Evolutionary conservation across 2,888 invertebrate species (phyloP), one percentile per base, ranked within the genome.

Genomic region (Parasteatoda lunata): DNA sequence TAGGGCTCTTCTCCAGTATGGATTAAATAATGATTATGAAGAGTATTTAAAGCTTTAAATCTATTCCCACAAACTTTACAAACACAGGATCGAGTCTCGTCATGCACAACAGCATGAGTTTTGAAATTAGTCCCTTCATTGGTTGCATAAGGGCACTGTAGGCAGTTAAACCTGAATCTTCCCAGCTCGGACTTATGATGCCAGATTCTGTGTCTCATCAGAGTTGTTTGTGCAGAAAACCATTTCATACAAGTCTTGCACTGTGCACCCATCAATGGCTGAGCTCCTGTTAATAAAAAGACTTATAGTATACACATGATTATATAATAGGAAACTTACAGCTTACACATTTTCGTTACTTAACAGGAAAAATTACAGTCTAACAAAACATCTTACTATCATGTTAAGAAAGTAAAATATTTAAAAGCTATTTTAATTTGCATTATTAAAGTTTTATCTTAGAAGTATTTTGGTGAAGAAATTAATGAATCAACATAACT

Each of bases 31-130:
- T 86, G 85, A 15, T 72, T 65, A 45, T 48, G 77, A 45, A 86
- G 75, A 59, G 65, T 80, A 65, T 11, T 76, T 65, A 51, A 8
- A 71, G 77, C 68, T 15, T 52, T 80, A 86, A 86, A 86, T 77
- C 85, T 86, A 71, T 86, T 86, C 7, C 80, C 80, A 72, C 85
- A 86, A n/a, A 45, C n/a, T 52, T 76, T 30, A 76, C 85, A 86
- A 4, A 48, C 9, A 48, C 30, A 81, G 5, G 71, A 71, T 30
- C 72, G 65, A 13, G 77, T 66, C 11, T 51, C 47, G 48, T 65
- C 71, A 80, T 86, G 85, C 2, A 86, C 85, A 65, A 45, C 48
- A 30, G 52, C 52, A 51, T 86, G 85, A 5, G 30, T 86, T 71
- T 86, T 86, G 45, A 77, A 59, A 49, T 80, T 76, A 51, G 85